phyloP scores from a whole-genome alignment of 2,888 invertebrate species.

The Drosophila nr. fundita region DNA sequence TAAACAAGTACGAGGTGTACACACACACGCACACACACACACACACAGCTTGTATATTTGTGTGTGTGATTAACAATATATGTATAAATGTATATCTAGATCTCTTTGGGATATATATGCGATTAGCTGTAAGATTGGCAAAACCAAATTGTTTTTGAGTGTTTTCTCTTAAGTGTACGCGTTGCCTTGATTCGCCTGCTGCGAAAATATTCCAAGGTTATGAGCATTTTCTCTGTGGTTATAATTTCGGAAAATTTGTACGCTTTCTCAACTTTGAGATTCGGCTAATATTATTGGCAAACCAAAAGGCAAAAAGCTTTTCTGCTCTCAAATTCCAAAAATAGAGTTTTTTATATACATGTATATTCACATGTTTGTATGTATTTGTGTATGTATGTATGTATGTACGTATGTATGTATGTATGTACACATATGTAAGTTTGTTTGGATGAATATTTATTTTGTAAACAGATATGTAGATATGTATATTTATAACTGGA shows the following conservation, averaged over 20 bases:
- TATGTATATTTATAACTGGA: conserved; percentile 22
- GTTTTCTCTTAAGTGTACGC: conserved; percentile 13
- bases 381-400: not conserved
- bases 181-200: conserved; percentile 32
- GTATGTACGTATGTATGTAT: not conserved
- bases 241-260: conserved; percentile 38
- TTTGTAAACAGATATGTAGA: conserved; percentile 6
- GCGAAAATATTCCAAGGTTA: conserved; percentile 57
- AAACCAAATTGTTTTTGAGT: conserved; percentile 9
- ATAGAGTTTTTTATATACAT: conserved; percentile 30
- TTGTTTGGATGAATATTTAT: conserved; percentile 12
- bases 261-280: conserved; percentile 32
- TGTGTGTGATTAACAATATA: conserved; percentile 28
- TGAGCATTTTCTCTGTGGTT: conserved; percentile 43
- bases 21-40: conserved; percentile 1
- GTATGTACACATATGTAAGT: conserved; percentile 8
- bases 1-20: conserved; percentile 2
- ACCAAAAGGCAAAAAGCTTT: conserved; percentile 14
- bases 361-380: conserved; percentile 3
- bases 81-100: not conserved
- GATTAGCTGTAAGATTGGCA: not conserved
- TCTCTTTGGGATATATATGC: conserved; percentile 1
- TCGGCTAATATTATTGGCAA: conserved; percentile 22
- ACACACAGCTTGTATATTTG: conserved; percentile 9
- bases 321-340: conserved; percentile 49